These are phyloP conservation scores for Caenorhabditis becei DNA, from an alignment of 2,888 invertebrate genomes.

Conservation along the genomic window DNA sequence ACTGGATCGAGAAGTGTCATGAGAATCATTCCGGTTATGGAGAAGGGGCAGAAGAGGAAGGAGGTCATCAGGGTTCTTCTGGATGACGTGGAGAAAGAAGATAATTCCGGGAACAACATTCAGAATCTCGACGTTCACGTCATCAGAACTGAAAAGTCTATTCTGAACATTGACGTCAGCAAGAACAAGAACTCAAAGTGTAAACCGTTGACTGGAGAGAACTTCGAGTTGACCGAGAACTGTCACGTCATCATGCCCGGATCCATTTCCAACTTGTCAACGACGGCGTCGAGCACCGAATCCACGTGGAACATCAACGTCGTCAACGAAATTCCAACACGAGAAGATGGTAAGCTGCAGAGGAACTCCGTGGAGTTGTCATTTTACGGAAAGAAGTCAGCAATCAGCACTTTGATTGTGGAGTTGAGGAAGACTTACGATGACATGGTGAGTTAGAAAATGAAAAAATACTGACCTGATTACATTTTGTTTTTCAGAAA, in stretches of 20 bases:
- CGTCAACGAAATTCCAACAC: not conserved
- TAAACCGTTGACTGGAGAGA: not conserved
- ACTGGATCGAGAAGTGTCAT: slow-evolving; percentile 7
- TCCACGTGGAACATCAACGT: not conserved
- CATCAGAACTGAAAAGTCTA: not conserved
- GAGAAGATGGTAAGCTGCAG: slow-evolving; percentile 4
- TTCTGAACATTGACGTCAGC: not conserved
- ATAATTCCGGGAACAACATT: not conserved
- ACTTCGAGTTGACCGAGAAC: slow-evolving; percentile 8
- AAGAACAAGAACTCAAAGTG: not conserved
- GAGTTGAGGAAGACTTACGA: slow-evolving; percentile 20
- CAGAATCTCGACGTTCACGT: not conserved
- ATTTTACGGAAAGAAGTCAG: not conserved
- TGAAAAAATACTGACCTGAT: not conserved
- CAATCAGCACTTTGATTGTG: slow-evolving; percentile 4
- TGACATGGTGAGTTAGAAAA: slow-evolving; percentile 32
- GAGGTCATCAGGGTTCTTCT: slow-evolving; percentile 23
- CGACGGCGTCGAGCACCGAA: not conserved
- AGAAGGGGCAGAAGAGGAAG: slow-evolving; percentile 11
- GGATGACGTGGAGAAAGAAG: slow-evolving; percentile 10
- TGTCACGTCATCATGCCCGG: slow-evolving; percentile 16
- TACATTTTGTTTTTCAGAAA: slow-evolving; percentile 24
- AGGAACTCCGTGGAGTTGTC: slow-evolving; percentile 20
- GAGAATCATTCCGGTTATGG: not conserved
- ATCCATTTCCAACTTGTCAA: not conserved